Base-by-base conservation (phyloP, 2,113 vertebrate genomes). In the Bettongia penicillata region DNA sequence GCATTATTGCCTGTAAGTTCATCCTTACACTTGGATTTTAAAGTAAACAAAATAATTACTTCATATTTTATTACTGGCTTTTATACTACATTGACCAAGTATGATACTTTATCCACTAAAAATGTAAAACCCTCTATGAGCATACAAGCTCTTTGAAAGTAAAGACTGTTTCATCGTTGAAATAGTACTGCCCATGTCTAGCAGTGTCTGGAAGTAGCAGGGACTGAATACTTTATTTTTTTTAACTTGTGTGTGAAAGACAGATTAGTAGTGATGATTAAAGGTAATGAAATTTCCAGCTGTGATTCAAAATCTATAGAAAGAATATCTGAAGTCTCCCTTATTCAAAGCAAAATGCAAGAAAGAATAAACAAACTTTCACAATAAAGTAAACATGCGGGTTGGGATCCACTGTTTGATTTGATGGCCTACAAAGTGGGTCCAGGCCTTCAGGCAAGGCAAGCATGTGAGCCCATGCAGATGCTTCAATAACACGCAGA, bases 11-110 rank as follows among this genome's bases (percentile, higher is more conserved):
- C 92, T 95, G 24, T 10, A 43, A 43, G 6, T 84, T 43, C 68
- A 84, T 43, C n/a, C 19, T 84, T 84, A 91, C 37, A 92, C 47
- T 50, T 91, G 90, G 10, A 51, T 90, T 89, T 48, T 96, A 95
- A 96, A 93, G 8, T 84, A 51, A 94, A 93, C 90, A 95, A 94
- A 92, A n/a, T 57, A 53, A 94, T 43, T n/a, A 94, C 26, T 43
- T 43, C n/a, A 23, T n/a, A 84, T 84, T 84, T 84, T 11, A 84
- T 43, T 43, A 84, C 16, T 23, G n/a, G n/a, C 6, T 43, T 43
- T 84, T 84, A 84, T 1, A 84, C 16, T 84, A 84, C 31, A 68
- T 68, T 84, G n/a, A 22, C 16, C 68, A 84, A 84, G 16, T 43
- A 43, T 84, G 37, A 23, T 84, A 43, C 19, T 84, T 84, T 43